Percentiles rank a stretch among this genome's conserved stretches.
Evolutionary conservation across 2,888 invertebrate species (phyloP).

Genomic region (Noctuana brunneofusca): DNA sequence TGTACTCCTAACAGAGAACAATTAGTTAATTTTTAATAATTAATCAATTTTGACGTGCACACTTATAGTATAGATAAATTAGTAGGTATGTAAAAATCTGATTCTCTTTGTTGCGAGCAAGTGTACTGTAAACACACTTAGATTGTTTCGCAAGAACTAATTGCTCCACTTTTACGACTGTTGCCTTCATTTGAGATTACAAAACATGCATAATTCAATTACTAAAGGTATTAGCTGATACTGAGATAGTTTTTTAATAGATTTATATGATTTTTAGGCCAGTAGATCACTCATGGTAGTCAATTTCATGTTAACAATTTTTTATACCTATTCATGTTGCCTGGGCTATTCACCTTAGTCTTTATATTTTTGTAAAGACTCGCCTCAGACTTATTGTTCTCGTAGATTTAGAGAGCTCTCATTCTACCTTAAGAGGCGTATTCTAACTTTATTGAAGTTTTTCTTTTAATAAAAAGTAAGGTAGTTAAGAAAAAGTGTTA

Average conservation of each 20-base stretch:
- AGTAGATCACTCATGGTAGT: too few relatives aligned
- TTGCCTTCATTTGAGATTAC: constrained; percentile 6
- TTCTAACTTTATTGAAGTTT: neutral
- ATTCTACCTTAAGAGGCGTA: neutral
- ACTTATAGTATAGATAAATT: neutral
- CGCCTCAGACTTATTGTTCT: constrained; percentile 3
- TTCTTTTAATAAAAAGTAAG: neutral
- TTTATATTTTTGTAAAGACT: neutral
- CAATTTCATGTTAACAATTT: too few relatives aligned
- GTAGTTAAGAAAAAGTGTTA: neutral
- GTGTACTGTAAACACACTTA: neutral
- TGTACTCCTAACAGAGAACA: too few relatives aligned
- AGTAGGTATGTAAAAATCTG: too few relatives aligned
- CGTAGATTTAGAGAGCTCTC: neutral
- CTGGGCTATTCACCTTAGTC: neutral
- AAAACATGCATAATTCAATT: constrained; percentile 4
- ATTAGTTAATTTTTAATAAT: too few relatives aligned
- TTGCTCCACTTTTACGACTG: constrained; percentile 13
- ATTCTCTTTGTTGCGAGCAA: neutral
- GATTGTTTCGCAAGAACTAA: constrained; percentile 1
- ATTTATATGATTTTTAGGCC: too few relatives aligned
- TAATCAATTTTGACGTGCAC: neutral
- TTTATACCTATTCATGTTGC: too few relatives aligned
- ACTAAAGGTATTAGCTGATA: neutral
- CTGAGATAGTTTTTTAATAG: neutral